Evolutionary conservation across 2,888 invertebrate species (phyloP), one percentile per base, ranked within the genome.

Genomic region (Parascotia fuliginaria): DNA sequence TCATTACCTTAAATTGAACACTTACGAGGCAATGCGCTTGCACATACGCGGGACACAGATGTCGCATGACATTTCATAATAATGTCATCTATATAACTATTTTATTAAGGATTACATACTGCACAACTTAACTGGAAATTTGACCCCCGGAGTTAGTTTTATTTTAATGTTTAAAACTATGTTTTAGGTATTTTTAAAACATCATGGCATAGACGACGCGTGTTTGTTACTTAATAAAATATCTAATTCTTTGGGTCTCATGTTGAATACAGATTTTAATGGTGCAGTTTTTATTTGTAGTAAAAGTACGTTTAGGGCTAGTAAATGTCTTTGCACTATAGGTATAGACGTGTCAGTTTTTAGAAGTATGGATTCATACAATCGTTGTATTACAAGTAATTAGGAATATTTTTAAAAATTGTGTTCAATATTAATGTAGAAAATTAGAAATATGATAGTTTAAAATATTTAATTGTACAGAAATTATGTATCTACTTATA

Each of bases 1-100:
- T 65, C 70, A 64, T 65, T 65, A 68, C 69, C 65, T 65, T 65
- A 65, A 61, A 58, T 65, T 61, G 58, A 58, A 69, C 57, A 65
- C 60, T 68, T 65, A 65, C 61, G 53, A 47, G 45, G 68, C 52
- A 52, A 58, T 66, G 63, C 53, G 67, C 56, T 60, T 67, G 67
- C 64, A 55, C 56, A 62, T 58, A 65, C 52, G 53, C 53, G 29
- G 50, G 56, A 57, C 57, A 48, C 58, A 64, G 55, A 64, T 70
- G 63, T 55, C 67, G 53, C 50, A 55, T 63, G 60, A 56, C 44
- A 56, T 68, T 68, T 70, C 51, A 54, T 56, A 68, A 68, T 60
- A 45, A n/a, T n/a, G n/a, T 54, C 52, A 56, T 66, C 59, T 58
- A 56, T 45, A 59, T 51, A 24, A 40, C 19, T 58, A 54, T 58